phyloP scores from a whole-genome alignment of 2,113 vertebrate genomes.

The Pholis gunnellus region DNA sequence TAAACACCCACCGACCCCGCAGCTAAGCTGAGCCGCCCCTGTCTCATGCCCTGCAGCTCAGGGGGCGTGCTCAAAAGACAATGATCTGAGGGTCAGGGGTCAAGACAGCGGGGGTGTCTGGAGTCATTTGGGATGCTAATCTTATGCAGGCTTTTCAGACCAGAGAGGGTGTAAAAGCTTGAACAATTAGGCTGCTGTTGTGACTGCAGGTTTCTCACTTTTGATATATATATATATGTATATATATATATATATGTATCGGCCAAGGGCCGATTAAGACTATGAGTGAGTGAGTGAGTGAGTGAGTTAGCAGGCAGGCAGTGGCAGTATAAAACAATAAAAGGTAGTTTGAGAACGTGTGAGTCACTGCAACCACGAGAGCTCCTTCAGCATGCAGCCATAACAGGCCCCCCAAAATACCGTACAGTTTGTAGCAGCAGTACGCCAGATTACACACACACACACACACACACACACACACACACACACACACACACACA shows the following conservation, averaged over 20 bases:
- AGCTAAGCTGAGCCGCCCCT: slow-evolving; percentile 30
- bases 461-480: too few species aligned
- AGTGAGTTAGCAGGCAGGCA: neutral
- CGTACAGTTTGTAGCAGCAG: neutral
- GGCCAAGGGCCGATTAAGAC: neutral
- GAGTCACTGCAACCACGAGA: neutral
- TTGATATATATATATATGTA: neutral
- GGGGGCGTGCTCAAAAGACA: slow-evolving; percentile 34
- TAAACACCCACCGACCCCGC: slow-evolving; percentile 37
- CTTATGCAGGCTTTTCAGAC: slow-evolving; percentile 54
- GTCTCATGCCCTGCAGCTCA: slow-evolving; percentile 58
- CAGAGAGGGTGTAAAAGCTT: neutral
- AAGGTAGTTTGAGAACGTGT: neutral
- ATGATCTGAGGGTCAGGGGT: slow-evolving; percentile 57
- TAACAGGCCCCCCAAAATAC: neutral
- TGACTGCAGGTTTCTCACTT: slow-evolving; percentile 5
- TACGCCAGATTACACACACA: neutral
- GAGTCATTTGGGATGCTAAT: slow-evolving; percentile 68
- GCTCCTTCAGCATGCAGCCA: neutral
- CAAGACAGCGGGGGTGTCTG: slow-evolving; percentile 31
- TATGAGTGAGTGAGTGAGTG: neutral
- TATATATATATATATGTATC: neutral
- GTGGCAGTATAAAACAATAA: neutral
- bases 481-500: too few species aligned
- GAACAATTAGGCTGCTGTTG: slow-evolving; percentile 43